Conservation (phyloP, 2,888 invertebrate genomes). For the Tiphia femorata region DNA sequence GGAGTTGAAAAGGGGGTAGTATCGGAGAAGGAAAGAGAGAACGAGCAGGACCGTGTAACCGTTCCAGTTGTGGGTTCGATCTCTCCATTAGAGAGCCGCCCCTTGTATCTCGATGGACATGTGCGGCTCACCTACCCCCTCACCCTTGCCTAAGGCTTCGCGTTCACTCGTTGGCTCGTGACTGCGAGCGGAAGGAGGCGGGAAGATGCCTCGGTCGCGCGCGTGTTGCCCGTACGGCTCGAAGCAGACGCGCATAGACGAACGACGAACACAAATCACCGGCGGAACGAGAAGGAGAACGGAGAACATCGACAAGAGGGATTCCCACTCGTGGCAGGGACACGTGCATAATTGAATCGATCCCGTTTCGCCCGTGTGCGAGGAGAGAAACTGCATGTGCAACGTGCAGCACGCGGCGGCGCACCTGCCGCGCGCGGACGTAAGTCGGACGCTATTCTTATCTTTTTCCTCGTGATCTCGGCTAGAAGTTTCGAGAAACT, state of each 20-base stretch:
- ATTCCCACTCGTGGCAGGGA: conserved; percentile 38
- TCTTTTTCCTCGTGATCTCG: no score
- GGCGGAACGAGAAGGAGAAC: conserved; percentile 38
- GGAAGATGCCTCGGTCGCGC: conserved; percentile 3
- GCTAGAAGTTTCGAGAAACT: no score
- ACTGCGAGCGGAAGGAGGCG: background rate
- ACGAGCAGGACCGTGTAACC: conserved; percentile 30
- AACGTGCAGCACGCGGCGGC: no score
- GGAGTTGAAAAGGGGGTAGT: conserved; percentile 18
- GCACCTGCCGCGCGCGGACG: no score
- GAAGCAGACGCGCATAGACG: conserved; percentile 39
- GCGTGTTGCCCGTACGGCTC: conserved; percentile 23
- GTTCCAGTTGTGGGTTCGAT: conserved; percentile 52
- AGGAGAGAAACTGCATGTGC: no score
- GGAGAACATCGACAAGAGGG: conserved; percentile 44
- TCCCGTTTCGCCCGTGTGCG: background rate
- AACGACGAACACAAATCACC: conserved; percentile 48
- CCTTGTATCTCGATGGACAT: no score
- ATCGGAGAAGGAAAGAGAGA: conserved; percentile 18
- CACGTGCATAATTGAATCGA: conserved; percentile 48
- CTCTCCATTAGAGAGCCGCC: conserved; percentile 52
- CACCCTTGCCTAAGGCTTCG: no score
- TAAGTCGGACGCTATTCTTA: no score
- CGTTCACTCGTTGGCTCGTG: background rate
- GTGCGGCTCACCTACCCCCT: conserved; percentile 1